phyloP scores from a whole-genome alignment of 2,113 vertebrate species.

The Labrus mixtus region DNA sequence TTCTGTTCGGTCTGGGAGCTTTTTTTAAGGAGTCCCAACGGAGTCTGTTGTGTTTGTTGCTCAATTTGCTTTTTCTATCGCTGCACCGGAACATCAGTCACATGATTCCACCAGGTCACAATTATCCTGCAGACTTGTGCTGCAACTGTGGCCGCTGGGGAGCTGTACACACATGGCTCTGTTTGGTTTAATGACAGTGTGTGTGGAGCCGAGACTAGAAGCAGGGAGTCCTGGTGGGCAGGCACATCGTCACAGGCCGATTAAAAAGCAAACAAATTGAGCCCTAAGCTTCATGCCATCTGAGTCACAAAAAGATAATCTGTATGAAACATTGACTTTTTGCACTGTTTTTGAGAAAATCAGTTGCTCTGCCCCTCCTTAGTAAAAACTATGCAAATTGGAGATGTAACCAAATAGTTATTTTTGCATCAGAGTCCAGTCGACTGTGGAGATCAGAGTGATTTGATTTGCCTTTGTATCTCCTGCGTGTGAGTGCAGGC shows the following conservation, averaged over 20 bases:
- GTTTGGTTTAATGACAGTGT: conserved; percentile 79
- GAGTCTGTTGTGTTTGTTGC: conserved; percentile 63
- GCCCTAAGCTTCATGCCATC: conserved; percentile 44
- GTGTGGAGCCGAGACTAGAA: conserved; percentile 43
- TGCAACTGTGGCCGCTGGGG: conserved; percentile 52
- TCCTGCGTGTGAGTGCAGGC: conserved; percentile 17
- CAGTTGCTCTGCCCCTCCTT: conserved; percentile 18
- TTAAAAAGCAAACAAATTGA: conserved; percentile 74
- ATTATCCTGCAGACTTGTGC: conserved; percentile 67
- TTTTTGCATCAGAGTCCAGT: conserved; percentile 26
- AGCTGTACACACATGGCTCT: conserved; percentile 74
- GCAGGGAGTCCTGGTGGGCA: conserved; percentile 52
- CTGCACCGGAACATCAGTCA: conserved; percentile 57
- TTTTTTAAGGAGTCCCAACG: conserved; percentile 52
- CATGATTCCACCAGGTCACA: conserved; percentile 74
- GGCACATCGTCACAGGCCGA: conserved; percentile 60
- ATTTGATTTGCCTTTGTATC: conserved; percentile 38
- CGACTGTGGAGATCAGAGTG: conserved; percentile 15
- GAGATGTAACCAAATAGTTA: conserved; percentile 1
- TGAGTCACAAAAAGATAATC: conserved; percentile 37
- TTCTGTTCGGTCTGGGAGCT: conserved; percentile 50
- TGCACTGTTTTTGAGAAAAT: neutral
- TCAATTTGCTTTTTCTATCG: conserved; percentile 51
- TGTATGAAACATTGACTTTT: conserved; percentile 37
- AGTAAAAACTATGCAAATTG: conserved; percentile 35